Base-by-base conservation (phyloP, 2,888 invertebrate genomes). In the Cheilosia soror region DNA sequence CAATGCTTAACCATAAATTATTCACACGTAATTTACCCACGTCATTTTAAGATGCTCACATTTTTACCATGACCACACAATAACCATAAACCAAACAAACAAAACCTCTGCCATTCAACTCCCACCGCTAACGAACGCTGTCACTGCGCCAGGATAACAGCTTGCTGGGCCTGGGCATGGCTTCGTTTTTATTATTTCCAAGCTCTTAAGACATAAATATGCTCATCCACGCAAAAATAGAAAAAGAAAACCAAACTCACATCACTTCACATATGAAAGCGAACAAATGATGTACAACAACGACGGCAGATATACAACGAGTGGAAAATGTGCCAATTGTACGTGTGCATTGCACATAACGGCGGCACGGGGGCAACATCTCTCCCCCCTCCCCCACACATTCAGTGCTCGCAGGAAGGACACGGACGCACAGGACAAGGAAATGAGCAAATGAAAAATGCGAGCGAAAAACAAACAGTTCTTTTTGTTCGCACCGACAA, bases 281-380 rank as follows among this genome's bases (percentile, higher is more conserved):
- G 66, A 53, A 81, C 76, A 81, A 80, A 80, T 80, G 80, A 73
- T 58, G 42, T 33, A 55, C 66, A 42, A 76, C 68, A 60, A 42
- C 20, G 20, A 42, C 20, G 20, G 20, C 20, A 20, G 20, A 20
- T 20, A 20, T 20, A 20, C 20, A 20, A 49, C 51, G 57, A 79
- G 69, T 69, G 62, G 58, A 57, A 65, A 65, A 81, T 77, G 66
- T 85, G 85, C 76, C 85, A 81, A 85, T 85, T 85, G 81, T 85
- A 81, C 76, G 81, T 76, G 65, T 66, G 80, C 76, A 71, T 58
- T 58, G 69, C 69, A 63, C 42, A 80, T 40, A 60, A 58, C 27
- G 37, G 44, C 55, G 72, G 27, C 62, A 15, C 3, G 11, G 6
- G 49, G 71, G 60, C 57, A 49, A 5, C 13, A 13, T 27, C 31